Percentiles rank a stretch among this genome's conserved stretches.
Evolutionary conservation across 2,797 vertebrate genomes (phyloP).

Genomic region (Melanotaenia parkinsoni): DNA sequence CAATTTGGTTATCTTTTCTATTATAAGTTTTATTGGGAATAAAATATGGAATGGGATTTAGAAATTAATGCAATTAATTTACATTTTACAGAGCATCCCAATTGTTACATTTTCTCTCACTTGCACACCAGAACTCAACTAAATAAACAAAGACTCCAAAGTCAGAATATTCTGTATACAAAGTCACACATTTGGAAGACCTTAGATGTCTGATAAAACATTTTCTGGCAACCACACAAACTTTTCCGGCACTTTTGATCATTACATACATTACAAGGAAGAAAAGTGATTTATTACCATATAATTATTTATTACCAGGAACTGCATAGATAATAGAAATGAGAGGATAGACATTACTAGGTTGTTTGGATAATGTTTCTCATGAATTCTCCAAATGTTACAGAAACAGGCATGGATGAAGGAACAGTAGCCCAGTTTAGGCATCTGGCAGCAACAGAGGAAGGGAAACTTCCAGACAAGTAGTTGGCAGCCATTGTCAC

Average conservation of each 20-base stretch:
- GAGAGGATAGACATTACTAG: neutral
- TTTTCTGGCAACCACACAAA: no score
- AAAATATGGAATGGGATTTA: no score
- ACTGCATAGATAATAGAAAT: constrained; percentile 2
- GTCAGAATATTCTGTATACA: no score
- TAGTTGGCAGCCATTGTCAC: constrained; percentile 3
- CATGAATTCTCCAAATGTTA: constrained; percentile 9
- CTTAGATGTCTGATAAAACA: neutral
- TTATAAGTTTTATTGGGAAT: no score
- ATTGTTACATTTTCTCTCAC: no score
- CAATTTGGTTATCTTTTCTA: no score
- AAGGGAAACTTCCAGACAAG: constrained; percentile 5
- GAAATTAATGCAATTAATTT: no score
- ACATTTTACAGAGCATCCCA: no score
- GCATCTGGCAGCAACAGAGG: constrained; percentile 24
- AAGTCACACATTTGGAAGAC: neutral
- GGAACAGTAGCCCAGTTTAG: constrained; percentile 18
- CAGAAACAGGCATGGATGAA: constrained; percentile 24
- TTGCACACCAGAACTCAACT: no score
- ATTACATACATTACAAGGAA: constrained; percentile 1
- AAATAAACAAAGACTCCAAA: no score
- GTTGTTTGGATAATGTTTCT: constrained; percentile 9
- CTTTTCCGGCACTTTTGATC: neutral
- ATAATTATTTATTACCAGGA: constrained; percentile 14
- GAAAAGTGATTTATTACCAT: constrained; percentile 17